Conservation (phyloP, 2,797 vertebrate genomes). For the Kryptopterus vitreolus region DNA sequence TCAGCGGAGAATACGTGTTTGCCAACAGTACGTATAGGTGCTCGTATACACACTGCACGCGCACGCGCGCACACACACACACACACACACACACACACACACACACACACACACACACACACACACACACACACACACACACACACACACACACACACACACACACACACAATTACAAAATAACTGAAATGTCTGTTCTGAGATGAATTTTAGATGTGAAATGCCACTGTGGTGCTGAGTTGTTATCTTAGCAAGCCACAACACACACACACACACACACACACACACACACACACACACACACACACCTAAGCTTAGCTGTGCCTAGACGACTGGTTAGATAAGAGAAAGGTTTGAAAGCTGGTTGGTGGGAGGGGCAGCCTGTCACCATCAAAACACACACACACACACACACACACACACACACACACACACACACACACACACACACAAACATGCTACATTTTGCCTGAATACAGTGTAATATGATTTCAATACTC, state of each 20-base stretch:
- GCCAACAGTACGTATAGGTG: neutral
- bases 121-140: constrained; percentile 4
- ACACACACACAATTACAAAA: constrained; percentile 29
- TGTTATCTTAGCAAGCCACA: constrained; percentile 23
- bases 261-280: neutral
- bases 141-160: constrained; percentile 6
- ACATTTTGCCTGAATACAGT: neutral
- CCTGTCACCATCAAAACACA: neutral
- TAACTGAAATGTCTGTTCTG: constrained; percentile 8
- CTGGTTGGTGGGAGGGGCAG: neutral
- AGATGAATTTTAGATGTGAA: constrained; percentile 14
- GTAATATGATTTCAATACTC: neutral
- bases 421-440: constrained; percentile 2
- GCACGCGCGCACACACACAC: constrained; percentile 8
- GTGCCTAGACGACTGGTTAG: neutral
- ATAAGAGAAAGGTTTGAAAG: constrained; percentile 19
- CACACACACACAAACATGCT: neutral
- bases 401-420: neutral
- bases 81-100: constrained; percentile 23
- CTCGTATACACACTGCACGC: too few species aligned
- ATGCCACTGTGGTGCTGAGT: constrained; percentile 8
- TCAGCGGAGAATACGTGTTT: constrained; percentile 17
- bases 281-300: constrained; percentile 21
- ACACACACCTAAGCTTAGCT: neutral
- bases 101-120: constrained; percentile 7